A percentile compares a stretch with the other conserved stretches of the same genome.
These are phyloP conservation scores for Chouioia cunea DNA, from an alignment of 2,888 invertebrate genomes.

Conservation along the genomic window DNA sequence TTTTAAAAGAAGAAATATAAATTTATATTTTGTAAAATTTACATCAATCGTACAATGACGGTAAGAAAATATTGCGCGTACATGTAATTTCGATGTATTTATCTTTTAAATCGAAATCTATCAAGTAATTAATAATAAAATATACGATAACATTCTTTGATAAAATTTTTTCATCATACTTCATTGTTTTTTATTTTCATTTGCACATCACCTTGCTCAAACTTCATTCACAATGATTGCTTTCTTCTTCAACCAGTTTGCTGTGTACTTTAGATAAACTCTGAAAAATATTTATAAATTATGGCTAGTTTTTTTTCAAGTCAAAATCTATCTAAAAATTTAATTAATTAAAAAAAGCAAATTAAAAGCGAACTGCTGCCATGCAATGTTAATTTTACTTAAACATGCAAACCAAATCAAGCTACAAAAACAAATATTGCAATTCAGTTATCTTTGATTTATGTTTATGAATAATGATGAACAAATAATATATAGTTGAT, in stretches of 20 bases:
- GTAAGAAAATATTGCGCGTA: conserved; percentile 32
- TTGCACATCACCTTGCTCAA: not conserved
- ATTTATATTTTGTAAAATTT: conserved; percentile 21
- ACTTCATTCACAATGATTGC: conserved; percentile 22
- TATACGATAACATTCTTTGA: conserved; percentile 15
- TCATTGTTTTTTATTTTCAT: conserved; percentile 11
- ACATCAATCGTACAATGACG: conserved; percentile 20
- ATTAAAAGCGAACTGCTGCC: too few relatives aligned
- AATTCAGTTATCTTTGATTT: conserved; percentile 22
- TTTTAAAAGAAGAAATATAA: conserved; percentile 13
- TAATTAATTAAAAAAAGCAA: too few relatives aligned
- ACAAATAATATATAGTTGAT: not conserved
- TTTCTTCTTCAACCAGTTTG: conserved; percentile 66
- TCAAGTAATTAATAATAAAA: conserved; percentile 28
- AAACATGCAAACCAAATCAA: conserved; percentile 3
- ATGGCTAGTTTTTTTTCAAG: not conserved
- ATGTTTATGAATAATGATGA: not conserved
- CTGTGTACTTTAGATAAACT: conserved; percentile 70
- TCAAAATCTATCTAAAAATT: not conserved
- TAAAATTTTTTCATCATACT: conserved; percentile 3
- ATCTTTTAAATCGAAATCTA: conserved; percentile 13
- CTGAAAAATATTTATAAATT: conserved; percentile 63
- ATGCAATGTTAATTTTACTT: not conserved
- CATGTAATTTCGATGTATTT: conserved; percentile 9
- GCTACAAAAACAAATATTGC: conserved; percentile 1